Percentiles rank a stretch among this genome's conserved stretches.
Conservation (phyloP, 2,888 invertebrate genomes). For the Cryptus viduatorius region DNA sequence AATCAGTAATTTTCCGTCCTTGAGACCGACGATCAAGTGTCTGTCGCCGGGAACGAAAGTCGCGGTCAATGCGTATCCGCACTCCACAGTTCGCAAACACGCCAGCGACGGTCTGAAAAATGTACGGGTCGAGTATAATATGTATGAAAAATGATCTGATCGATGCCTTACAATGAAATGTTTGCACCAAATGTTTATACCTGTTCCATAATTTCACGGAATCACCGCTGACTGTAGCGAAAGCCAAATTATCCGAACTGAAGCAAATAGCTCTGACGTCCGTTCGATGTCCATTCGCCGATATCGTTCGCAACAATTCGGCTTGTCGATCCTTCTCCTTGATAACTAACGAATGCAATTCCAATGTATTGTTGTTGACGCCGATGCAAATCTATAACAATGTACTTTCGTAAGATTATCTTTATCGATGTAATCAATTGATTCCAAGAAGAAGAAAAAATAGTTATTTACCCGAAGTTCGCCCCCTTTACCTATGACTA, state of each 20-base stretch:
- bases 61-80: constrained; percentile 90
- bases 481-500: constrained; percentile 90
- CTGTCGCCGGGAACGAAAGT: constrained; percentile 96
- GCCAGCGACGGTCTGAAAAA: constrained; percentile 86
- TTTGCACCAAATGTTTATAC: constrained; percentile 82
- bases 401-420: neutral
- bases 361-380: constrained; percentile 91
- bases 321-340: constrained; percentile 87
- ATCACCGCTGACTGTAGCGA: constrained; percentile 95
- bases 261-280: constrained; percentile 95
- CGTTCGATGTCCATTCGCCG: constrained; percentile 93
- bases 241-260: constrained; percentile 95
- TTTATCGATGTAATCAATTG: neutral
- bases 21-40: constrained; percentile 94
- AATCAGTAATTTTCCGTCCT: constrained; percentile 93
- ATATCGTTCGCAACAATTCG: constrained; percentile 88
- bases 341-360: constrained; percentile 88
- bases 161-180: neutral
- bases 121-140: neutral
- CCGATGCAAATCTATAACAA: constrained; percentile 87
- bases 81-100: constrained; percentile 88
- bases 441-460: neutral
- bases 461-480: constrained; percentile 87
- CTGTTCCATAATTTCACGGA: constrained; percentile 98
- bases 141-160: neutral